Base-by-base conservation (phyloP, 2,797 vertebrate genomes). In the Sphenodon punctatus region DNA sequence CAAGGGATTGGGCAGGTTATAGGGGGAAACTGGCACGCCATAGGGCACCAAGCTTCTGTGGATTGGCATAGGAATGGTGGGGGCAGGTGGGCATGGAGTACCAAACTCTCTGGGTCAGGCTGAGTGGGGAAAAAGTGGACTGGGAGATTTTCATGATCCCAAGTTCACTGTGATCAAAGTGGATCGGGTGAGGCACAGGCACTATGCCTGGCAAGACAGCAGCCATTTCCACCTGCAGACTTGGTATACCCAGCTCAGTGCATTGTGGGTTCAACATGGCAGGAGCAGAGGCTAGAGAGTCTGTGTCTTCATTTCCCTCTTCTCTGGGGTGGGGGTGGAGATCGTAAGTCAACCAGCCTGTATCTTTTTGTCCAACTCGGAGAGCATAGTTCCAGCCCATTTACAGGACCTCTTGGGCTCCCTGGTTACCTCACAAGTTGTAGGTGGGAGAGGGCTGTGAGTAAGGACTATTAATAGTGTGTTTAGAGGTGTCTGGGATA, bases 141-240 rank as follows among this genome's bases (percentile, higher is more conserved):
- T 53, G n/a, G 15, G 53, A 49, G n/a, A n/a, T 30, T 51, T 30
- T 51, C n/a, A 20, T 68, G 38, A 51, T 22, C 27, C 22, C n/a
- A 46, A 32, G 15, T 23, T 30, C 22, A 17, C 36, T 36, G 42
- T 20, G 36, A 25, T 10, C 11, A 61, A 4, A 0, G 23, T n/a
- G 55, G 39, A 30, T 13, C 22, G 17, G 53, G 23, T 27, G 8
- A 42, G 16, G 14, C 45, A 53, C 20, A 25, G 17, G 9, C n/a
- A 13, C 9, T 23, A 42, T 10, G n/a, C 10, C 42, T 46, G 42
- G n/a, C 38, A 7, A 38, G 14, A 27, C 39, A 64, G 45, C 32
- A 64, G 12, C 12, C n/a, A 36, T 53, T 32, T 41, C 36, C 19
- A 10, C 4, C 39, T 30, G 11, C 0, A 0, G 38, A 0, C 0